Evolutionary conservation across 2,888 invertebrate genomes (phyloP).

Genomic region (Athetis lepigone): DNA sequence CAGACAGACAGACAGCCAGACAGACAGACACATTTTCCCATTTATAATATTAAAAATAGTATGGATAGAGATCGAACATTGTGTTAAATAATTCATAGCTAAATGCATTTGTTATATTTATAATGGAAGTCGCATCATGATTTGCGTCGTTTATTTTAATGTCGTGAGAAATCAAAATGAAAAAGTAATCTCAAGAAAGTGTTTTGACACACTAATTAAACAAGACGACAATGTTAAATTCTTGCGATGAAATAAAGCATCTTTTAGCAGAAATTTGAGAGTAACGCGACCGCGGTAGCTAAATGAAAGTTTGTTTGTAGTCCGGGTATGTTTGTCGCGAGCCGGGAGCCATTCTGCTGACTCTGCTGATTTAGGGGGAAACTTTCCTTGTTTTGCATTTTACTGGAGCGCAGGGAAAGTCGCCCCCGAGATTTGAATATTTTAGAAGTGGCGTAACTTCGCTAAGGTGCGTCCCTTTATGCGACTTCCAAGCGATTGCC

Average conservation of each 20-base stretch:
- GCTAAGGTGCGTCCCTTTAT: slow-evolving; percentile 82
- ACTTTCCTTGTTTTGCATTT: slow-evolving; percentile 89
- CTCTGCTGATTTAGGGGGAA: slow-evolving; percentile 85
- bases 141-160: slow-evolving; percentile 20
- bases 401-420: slow-evolving; percentile 82
- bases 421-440: slow-evolving; percentile 87
- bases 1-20: no score
- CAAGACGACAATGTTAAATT: slow-evolving; percentile 49
- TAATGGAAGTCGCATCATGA: slow-evolving; percentile 20
- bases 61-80: slow-evolving; percentile 11
- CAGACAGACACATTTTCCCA: no score
- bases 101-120: slow-evolving; percentile 47
- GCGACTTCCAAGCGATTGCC: slow-evolving; percentile 75
- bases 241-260: slow-evolving; percentile 58
- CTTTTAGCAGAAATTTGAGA: slow-evolving; percentile 68
- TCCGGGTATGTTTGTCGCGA: slow-evolving; percentile 77
- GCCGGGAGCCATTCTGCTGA: slow-evolving; percentile 73
- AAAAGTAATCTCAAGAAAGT: slow-evolving; percentile 40
- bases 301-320: slow-evolving; percentile 86
- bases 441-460: slow-evolving; percentile 84
- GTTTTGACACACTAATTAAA: slow-evolving; percentile 61
- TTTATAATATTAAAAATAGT: no score
- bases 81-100: slow-evolving; percentile 32
- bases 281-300: slow-evolving; percentile 68
- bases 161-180: slow-evolving; percentile 24